Evolutionary conservation across 2,888 invertebrate species (phyloP).

Genomic region (Itoplectis maculator): DNA sequence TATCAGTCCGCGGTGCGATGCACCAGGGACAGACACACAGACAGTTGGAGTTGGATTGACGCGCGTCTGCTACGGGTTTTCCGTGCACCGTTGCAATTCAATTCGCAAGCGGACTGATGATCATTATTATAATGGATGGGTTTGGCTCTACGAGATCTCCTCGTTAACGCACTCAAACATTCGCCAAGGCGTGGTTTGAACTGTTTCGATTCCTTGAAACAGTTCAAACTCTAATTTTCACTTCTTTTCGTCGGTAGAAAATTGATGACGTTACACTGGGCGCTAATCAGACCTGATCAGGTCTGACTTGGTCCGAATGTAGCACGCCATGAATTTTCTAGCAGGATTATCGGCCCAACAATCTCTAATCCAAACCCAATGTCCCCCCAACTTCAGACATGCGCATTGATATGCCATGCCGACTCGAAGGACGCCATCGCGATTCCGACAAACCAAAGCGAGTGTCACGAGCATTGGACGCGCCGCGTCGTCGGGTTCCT

Average conservation of each 20-base stretch:
- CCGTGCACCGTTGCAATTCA: constrained; percentile 23
- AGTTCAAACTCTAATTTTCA: background rate
- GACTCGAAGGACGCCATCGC: background rate
- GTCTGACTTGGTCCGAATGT: no score
- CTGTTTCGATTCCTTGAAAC: no score
- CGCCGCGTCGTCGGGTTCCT: background rate
- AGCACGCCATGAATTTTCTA: no score
- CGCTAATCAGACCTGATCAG: no score
- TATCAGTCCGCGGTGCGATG: constrained; percentile 14
- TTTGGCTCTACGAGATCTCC: background rate
- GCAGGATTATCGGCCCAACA: no score
- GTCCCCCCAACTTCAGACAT: no score
- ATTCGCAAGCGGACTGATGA: constrained; percentile 20
- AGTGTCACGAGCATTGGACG: background rate
- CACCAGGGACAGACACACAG: background rate
- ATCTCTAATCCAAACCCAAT: no score
- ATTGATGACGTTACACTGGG: no score
- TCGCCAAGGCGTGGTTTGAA: background rate
- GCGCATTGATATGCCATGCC: no score
- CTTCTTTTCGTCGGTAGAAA: no score
- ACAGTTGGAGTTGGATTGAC: constrained; percentile 23
- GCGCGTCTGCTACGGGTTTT: constrained; percentile 1
- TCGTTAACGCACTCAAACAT: background rate
- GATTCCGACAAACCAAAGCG: background rate
- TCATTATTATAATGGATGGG: constrained; percentile 14